Evolutionary conservation across 2,888 invertebrate genomes (phyloP), one percentile per base, ranked within the genome.

Genomic region (Mechanitis messenoides): DNA sequence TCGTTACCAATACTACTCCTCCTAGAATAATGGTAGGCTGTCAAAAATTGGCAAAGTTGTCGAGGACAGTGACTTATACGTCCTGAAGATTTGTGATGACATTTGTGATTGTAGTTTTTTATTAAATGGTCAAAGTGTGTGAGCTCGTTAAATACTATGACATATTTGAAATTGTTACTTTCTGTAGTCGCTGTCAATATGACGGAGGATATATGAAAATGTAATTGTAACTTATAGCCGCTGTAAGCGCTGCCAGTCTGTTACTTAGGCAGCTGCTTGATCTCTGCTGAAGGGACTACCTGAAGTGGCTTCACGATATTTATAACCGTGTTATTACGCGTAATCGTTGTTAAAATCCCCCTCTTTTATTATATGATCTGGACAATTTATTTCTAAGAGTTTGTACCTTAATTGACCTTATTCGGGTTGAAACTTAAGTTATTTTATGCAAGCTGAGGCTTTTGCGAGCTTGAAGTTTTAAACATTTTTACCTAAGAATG

Each of bases 311-410:
- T 73, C 74, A 70, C 72, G 78, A 84, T 87, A 88, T 89, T 88
- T 88, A 89, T 85, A 77, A 77, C 84, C 69, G 75, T 77, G 80
- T 84, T 85, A 87, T 87, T 85, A 86, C 79, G 73, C 77, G 82
- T 85, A 87, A 87, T 85, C 87, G 83, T 76, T 71, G 82, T 72
- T 77, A 74, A 79, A 85, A 84, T 84, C 84, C 80, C 76, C 80
- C 78, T 73, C 76, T 78, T 78, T 83, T 81, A 83, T 83, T 82
- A 81, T 81, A 79, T 82, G 79, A 83, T 84, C 83, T 82, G 64
- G 60, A 56, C 62, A 69, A 71, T 71, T 71, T 71, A 68, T 70
- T 65, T 60, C 47, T 56, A 12, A 57, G 59, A 67, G 62, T 67
- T 62, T 54, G 55, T 59, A 64, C 50, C 50, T 50, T 50, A 50